phyloP scores from a whole-genome alignment of 2,113 vertebrate species.

The Microtus pennsylvanicus region DNA sequence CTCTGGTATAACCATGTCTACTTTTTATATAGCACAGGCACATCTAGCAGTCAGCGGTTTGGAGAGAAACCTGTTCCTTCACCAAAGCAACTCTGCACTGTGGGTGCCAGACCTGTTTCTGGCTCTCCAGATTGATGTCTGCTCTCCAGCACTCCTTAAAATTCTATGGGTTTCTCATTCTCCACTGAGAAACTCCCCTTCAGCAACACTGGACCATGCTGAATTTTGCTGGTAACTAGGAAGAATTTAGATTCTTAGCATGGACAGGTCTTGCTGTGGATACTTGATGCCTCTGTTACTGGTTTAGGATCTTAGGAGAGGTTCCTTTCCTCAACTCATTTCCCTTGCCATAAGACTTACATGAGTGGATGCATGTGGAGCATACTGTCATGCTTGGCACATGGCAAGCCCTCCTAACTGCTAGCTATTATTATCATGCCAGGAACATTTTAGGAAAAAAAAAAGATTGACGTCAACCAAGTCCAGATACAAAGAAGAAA shows the following conservation, averaged over 20 bases:
- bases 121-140: background rate
- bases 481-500: conserved; percentile 68
- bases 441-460: conserved; percentile 20
- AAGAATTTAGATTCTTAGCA: background rate
- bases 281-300: background rate
- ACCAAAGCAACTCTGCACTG: background rate
- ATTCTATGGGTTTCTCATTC: background rate
- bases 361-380: background rate
- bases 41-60: fast-evolving
- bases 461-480: conserved; percentile 48
- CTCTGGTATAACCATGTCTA: background rate
- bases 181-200: conserved; percentile 3
- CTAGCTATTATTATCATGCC: conserved; percentile 37
- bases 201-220: background rate
- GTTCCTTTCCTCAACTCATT: background rate
- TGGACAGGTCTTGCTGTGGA: background rate
- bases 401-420: background rate
- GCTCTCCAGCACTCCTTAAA: background rate
- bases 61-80: background rate
- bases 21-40: background rate
- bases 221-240: background rate
- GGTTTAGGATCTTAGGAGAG: background rate
- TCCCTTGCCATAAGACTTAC: background rate
- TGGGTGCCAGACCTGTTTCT: background rate
- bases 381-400: background rate